A percentile compares a stretch with the other conserved stretches of the same genome.
Conservation (phyloP, 1,140 invertebrate genomes). For the Nasonia giraulti region DNA sequence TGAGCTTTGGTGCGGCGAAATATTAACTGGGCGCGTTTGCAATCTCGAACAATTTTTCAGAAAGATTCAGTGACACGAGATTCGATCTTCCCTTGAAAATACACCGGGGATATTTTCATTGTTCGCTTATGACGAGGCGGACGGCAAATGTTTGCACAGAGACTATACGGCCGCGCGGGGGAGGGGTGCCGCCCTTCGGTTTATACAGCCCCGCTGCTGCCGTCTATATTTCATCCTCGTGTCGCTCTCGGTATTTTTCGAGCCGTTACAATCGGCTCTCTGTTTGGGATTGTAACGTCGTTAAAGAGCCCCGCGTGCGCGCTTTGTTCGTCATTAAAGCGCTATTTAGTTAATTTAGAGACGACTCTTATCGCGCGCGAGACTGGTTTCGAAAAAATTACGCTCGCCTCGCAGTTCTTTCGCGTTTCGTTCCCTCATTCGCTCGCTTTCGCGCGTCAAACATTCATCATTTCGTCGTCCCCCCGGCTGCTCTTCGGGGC, state of each 20-base stretch:
- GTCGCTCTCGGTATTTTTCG: background rate
- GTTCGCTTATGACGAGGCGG: slow-evolving; percentile 18
- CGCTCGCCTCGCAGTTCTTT: background rate
- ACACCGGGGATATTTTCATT: slow-evolving; percentile 43
- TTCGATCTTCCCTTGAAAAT: slow-evolving; percentile 38
- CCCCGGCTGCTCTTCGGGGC: background rate
- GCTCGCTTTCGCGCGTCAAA: background rate
- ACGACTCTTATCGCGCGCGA: no score
- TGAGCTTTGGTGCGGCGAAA: background rate
- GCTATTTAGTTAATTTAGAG: no score
- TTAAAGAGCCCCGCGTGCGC: background rate
- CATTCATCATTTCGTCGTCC: slow-evolving; percentile 46
- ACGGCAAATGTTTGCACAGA: slow-evolving; percentile 17
- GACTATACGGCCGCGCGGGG: background rate
- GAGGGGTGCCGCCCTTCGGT: background rate
- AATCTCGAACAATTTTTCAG: slow-evolving; percentile 1
- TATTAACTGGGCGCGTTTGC: slow-evolving; percentile 30
- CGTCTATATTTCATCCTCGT: slow-evolving; percentile 1
- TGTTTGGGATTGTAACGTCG: background rate
- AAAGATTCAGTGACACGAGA: background rate
- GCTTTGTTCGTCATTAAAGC: no score
- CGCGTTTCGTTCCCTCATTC: background rate
- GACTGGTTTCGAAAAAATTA: background rate
- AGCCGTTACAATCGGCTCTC: background rate
- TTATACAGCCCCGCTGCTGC: background rate